Evolutionary conservation across 37 sponge, comb jelly and placozoan genomes (phyloP).

Genomic region (Mnemiopsis leidyi): DNA sequence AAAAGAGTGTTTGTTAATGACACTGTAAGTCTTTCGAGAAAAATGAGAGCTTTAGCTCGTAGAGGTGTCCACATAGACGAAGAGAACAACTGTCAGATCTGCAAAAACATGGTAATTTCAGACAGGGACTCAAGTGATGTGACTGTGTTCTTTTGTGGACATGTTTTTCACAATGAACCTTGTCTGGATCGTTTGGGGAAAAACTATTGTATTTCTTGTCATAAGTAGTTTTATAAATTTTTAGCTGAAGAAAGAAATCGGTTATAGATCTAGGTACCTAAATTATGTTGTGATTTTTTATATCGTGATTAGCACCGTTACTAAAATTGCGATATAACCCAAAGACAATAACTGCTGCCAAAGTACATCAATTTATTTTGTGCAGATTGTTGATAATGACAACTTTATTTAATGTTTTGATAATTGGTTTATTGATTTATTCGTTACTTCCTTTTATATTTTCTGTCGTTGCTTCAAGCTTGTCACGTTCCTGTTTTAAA

Average conservation of each 20-base stretch:
- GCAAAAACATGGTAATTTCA: constrained; percentile 37
- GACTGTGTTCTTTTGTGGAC: constrained; percentile 82
- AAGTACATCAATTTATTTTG: too few relatives aligned
- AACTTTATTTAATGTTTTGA: too few relatives aligned
- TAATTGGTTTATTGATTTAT: too few relatives aligned
- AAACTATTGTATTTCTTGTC: constrained; percentile 45
- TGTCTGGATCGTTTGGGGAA: constrained; percentile 13
- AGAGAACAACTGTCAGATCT: constrained; percentile 17
- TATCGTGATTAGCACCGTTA: too few relatives aligned
- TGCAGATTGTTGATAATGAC: too few relatives aligned
- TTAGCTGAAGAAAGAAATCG: not conserved
- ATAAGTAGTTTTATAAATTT: not conserved
- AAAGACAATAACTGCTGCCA: too few relatives aligned
- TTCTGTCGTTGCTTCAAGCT: too few relatives aligned
- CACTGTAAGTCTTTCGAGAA: constrained; percentile 49
- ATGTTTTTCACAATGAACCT: constrained; percentile 73
- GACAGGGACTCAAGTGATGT: constrained; percentile 16
- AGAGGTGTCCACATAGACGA: constrained; percentile 18
- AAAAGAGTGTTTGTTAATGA: constrained; percentile 91
- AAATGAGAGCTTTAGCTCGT: constrained; percentile 20
- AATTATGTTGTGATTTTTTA: too few relatives aligned
- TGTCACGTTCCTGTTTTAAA: too few relatives aligned
- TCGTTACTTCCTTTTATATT: too few relatives aligned
- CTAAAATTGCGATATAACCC: too few relatives aligned
- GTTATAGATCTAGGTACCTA: too few relatives aligned